Base-by-base conservation (phyloP, 2,113 vertebrate genomes). In the Brachyhypopomus occidentalis region DNA sequence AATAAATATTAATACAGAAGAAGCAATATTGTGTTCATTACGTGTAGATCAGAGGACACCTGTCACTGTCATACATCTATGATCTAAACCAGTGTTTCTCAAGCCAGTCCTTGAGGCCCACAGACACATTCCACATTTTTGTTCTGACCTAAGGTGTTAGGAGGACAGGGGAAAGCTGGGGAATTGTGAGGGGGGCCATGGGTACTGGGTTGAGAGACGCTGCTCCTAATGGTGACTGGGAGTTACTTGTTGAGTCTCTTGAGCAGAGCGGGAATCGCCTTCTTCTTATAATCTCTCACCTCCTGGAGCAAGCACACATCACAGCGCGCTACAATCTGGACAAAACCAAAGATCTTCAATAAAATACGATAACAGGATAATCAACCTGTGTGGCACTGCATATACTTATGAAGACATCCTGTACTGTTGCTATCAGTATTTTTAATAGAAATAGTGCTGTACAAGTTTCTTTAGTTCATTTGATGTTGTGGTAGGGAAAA, bases 281-380 rank as follows among this genome's bases (percentile, higher is more conserved):
- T 87, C 1, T 79, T 82, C 78, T 85, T 89, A n/a, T 34, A 62
- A 84, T 94, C 93, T 86, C 91, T 91, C 79, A 94, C 92, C 79
- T 94, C 93, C 87, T 93, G 92, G 36, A 94, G 91, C 77, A 94
- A 73, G 73, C 88, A 88, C 27, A 94, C 85, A 9, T 94, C 91
- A 83, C 90, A 93, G 74, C 93, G 92, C 22, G 89, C 20, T 30
- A 94, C 83, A 78, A 93, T 92, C 93, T 94, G 88, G 84, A 5
- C 73, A 38, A 20, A 66, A 36, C 0, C 72, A 22, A 69, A 80
- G 8, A 66, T 22, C 69, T 70, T 72, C 9, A 41, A 11, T 4
- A 59, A 70, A 52, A 45, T 4, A 45, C 17, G 34, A 22, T 19
- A 34, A 22, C n/a, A 9, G 25, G 17, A 11, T 48, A 48, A 27